phyloP scores from a whole-genome alignment of 2,797 vertebrate species.

The Acrossocheilus fasciatus region DNA sequence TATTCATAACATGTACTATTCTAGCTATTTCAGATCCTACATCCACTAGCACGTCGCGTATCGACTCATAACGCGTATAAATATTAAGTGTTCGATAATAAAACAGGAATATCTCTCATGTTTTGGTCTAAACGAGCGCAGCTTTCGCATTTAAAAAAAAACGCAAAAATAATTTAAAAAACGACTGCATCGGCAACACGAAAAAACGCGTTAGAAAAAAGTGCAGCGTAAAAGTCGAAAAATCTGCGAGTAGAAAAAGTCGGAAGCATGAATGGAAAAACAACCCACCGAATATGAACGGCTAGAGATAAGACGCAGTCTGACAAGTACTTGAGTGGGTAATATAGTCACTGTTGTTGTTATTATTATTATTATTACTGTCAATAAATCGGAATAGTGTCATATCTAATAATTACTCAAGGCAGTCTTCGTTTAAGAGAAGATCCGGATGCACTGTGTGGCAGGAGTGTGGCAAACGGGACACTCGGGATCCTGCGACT shows the following conservation, averaged over 20 bases:
- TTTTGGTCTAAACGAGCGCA: slow-evolving; percentile 68
- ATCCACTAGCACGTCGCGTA: slow-evolving; percentile 60
- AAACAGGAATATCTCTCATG: slow-evolving; percentile 61
- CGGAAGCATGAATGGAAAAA: slow-evolving; percentile 73
- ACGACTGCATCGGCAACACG: slow-evolving; percentile 50
- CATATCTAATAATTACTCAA: slow-evolving; percentile 73
- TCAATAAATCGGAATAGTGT: slow-evolving; percentile 78
- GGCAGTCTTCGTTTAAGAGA: slow-evolving; percentile 84
- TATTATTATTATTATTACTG: slow-evolving; percentile 70
- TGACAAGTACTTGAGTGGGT: slow-evolving; percentile 67
- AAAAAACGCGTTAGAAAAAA: slow-evolving; percentile 76
- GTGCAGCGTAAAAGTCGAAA: slow-evolving; percentile 82
- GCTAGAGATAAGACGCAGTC: slow-evolving; percentile 79
- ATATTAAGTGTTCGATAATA: slow-evolving; percentile 61
- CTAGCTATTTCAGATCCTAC: slow-evolving; percentile 57
- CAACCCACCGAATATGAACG: slow-evolving; percentile 60
- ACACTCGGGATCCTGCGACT: slow-evolving; percentile 88
- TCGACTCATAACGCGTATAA: slow-evolving; percentile 45
- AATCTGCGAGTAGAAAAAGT: slow-evolving; percentile 84
- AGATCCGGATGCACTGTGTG: slow-evolving; percentile 98
- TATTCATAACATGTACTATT: slow-evolving; percentile 63
- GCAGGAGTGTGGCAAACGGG: slow-evolving; percentile 92
- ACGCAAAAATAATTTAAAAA: slow-evolving; percentile 65
- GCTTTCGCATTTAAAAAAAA: slow-evolving; percentile 24
- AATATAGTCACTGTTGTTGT: slow-evolving; percentile 72